These are phyloP conservation scores for Phortica variegata DNA, from an alignment of 1,140 invertebrate species.

Conservation along the genomic window DNA sequence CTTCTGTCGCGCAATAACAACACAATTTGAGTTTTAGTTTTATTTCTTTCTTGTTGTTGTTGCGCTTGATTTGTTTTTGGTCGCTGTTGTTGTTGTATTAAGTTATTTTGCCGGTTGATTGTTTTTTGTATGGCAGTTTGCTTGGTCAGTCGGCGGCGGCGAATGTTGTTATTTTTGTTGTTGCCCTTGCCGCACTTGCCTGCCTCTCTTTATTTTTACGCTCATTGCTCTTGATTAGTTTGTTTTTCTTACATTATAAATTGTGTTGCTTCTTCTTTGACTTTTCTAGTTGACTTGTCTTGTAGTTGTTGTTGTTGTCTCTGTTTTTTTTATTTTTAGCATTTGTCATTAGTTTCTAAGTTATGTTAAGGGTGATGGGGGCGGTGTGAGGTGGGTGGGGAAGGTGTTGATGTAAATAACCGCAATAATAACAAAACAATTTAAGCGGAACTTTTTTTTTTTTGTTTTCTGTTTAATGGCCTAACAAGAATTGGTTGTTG, in stretches of 20 bases:
- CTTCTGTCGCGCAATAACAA: slow-evolving; percentile 12
- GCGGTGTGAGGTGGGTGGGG: slow-evolving; percentile 11
- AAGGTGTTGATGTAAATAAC: slow-evolving; percentile 20
- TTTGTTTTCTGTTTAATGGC: no score
- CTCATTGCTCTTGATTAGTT: slow-evolving; percentile 52
- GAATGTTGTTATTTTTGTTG: no score
- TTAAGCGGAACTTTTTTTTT: slow-evolving; percentile 49
- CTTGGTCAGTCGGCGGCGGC: no score
- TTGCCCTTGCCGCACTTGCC: no score
- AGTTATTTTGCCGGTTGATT: slow-evolving; percentile 10
- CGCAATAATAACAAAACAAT: slow-evolving; percentile 29
- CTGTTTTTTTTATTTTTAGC: no score
- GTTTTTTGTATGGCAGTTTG: no score
- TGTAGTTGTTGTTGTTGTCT: slow-evolving; percentile 24
- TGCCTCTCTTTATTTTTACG: no score
- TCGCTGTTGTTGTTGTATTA: slow-evolving; percentile 17
- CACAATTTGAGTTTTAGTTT: slow-evolving; percentile 4
- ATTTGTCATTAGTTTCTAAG: no score
- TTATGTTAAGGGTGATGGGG: slow-evolving; percentile 5
- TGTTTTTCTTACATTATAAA: slow-evolving; percentile 46
- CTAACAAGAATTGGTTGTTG: slow-evolving; percentile 35
- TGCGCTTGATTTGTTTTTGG: slow-evolving; percentile 7
- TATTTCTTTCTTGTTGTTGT: slow-evolving; percentile 23
- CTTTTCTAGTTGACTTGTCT: slow-evolving; percentile 7
- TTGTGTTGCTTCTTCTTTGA: slow-evolving; percentile 17